Base-by-base conservation (phyloP, 2,888 invertebrate genomes). In the Diarsia mendica region DNA sequence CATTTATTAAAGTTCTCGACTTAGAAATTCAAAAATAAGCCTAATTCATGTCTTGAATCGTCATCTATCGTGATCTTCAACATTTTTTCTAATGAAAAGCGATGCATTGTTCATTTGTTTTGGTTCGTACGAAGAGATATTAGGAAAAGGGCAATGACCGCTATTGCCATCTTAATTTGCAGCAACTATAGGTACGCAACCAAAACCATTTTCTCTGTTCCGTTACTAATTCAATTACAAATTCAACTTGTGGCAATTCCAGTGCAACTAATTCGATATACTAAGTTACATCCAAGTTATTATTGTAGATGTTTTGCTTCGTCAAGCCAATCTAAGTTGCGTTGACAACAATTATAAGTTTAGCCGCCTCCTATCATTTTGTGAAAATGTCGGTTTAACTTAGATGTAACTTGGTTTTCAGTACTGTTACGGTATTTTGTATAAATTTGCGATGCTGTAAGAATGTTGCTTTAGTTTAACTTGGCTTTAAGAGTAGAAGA, bases 301-400 rank as follows among this genome's bases (percentile, higher is more conserved):
- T 87, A 89, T 89, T 89, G 82, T 87, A 87, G 86, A 91, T 90
- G 89, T 90, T 91, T 91, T 90, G 89, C 89, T 89, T 90, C 89
- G 89, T 91, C 90, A 89, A 91, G 90, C 88, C 93, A 93, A 94
- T 94, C 92, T 92, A 93, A 94, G 93, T 94, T 94, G 82, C 72
- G 91, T 90, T 89, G 90, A 90, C 90, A 91, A 91, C 91, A 92
- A 93, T 93, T 92, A 92, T 90, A 93, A 93, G 92, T 93, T 91
- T 66, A 15, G 71, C 73, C 82, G 75, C 79, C 79, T 85, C 73
- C 80, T 86, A 87, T 88, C 88, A 88, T 90, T 89, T 89, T 88
- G 86, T 89, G 91, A 89, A 90, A 91, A 90, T 89, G 89, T 88
- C 86, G 88, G 86, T 85, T 86, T 64, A 86, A 88, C 87, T 87